Evolutionary conservation across 2,797 vertebrate species (phyloP).

Genomic region (Gila robusta): DNA sequence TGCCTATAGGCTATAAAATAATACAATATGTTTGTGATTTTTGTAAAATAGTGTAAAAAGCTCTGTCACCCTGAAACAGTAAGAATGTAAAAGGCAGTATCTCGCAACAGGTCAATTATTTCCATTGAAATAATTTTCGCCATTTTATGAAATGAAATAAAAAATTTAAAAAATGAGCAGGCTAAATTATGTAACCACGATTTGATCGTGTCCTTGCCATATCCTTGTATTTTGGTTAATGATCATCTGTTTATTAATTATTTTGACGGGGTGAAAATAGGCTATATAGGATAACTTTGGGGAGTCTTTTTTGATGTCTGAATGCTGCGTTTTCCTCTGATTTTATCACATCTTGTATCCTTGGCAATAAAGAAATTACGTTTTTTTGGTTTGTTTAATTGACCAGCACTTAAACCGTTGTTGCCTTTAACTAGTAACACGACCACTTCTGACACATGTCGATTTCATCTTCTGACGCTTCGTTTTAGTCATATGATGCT

Average conservation of each 20-base stretch:
- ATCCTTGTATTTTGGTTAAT: background rate
- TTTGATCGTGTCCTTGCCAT: background rate
- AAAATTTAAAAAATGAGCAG: background rate
- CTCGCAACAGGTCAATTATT: background rate
- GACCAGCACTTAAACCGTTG: constrained; percentile 8
- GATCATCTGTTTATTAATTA: background rate
- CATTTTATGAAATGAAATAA: background rate
- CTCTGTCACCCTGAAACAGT: background rate
- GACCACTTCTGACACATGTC: constrained; percentile 10
- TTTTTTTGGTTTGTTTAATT: background rate
- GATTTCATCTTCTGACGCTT: constrained; percentile 37
- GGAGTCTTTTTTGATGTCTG: background rate
- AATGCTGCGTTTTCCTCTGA: background rate
- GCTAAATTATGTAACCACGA: background rate
- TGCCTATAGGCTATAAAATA: background rate
- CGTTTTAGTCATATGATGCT: constrained; percentile 31
- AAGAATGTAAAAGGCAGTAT: background rate
- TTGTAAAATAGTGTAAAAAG: background rate
- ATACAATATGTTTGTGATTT: background rate
- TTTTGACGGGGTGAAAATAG: background rate
- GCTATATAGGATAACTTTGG: background rate
- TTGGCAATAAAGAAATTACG: constrained; percentile 18
- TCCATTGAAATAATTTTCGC: background rate
- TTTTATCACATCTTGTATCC: constrained; percentile 31
- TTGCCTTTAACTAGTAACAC: constrained; percentile 9